These are phyloP conservation scores for Drosophila nigromelanica DNA, from an alignment of 1,140 invertebrate genomes.

Conservation along the genomic window DNA sequence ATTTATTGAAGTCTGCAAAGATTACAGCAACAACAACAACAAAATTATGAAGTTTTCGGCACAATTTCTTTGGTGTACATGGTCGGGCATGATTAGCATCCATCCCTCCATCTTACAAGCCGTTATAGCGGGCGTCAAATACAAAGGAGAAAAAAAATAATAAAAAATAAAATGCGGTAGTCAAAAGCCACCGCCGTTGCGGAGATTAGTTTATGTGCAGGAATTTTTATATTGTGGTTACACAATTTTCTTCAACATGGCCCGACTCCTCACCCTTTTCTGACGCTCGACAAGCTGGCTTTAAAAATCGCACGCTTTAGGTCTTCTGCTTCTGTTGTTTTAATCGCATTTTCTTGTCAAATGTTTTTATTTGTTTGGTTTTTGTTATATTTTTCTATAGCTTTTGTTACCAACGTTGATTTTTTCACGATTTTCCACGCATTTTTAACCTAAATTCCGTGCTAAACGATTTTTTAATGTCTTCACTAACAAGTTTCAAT, in stretches of 20 bases:
- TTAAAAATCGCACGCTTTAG: constrained; percentile 71
- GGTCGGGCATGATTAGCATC: constrained; percentile 51
- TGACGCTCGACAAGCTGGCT: constrained; percentile 12
- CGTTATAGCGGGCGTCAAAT: constrained; percentile 57
- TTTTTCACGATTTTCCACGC: constrained; percentile 78
- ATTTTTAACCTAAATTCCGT: constrained; percentile 81
- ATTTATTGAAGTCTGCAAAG: constrained; percentile 51
- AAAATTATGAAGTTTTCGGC: constrained; percentile 68
- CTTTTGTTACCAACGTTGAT: constrained; percentile 35
- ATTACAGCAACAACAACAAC: constrained; percentile 13
- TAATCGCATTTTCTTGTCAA: constrained; percentile 23
- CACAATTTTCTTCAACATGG: constrained; percentile 63
- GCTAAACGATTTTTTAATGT: constrained; percentile 82
- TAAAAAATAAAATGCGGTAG: constrained; percentile 52
- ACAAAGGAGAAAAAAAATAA: constrained; percentile 17
- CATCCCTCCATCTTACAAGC: constrained; percentile 29
- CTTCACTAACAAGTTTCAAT: constrained; percentile 82
- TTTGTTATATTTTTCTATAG: constrained; percentile 10
- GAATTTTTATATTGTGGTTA: constrained; percentile 79
- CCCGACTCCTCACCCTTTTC: not conserved
- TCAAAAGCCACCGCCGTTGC: constrained; percentile 48
- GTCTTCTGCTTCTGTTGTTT: constrained; percentile 56
- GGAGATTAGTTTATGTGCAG: constrained; percentile 78
- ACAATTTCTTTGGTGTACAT: constrained; percentile 65
- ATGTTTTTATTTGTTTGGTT: constrained; percentile 14